A percentile compares a stretch with the other conserved stretches of the same genome.
phyloP scores from a whole-genome alignment of 2,113 vertebrate species.

The Paradoxurus hermaphroditus region DNA sequence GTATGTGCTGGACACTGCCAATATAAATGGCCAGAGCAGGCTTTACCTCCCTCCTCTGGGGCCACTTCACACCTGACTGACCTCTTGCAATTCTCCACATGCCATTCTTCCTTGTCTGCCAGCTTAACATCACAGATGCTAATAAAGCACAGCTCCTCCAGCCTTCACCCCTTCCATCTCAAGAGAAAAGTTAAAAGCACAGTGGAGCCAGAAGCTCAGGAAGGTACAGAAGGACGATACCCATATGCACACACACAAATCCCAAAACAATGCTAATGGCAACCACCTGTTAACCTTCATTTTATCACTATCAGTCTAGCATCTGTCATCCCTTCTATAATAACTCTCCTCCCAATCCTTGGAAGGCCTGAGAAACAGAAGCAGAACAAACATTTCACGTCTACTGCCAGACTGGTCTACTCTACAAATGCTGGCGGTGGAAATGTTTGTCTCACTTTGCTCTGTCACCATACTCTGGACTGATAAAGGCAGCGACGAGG shows the following conservation, averaged over 20 bases:
- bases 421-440: neutral
- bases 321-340: neutral
- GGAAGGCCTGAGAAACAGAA: neutral
- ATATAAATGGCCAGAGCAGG: neutral
- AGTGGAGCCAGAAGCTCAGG: neutral
- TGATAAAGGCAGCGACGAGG: neutral
- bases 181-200: conserved; percentile 8
- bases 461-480: neutral
- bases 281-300: neutral
- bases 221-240: neutral
- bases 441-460: neutral
- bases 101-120: conserved; percentile 35
- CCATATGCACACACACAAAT: neutral
- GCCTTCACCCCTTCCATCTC: neutral
- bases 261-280: neutral
- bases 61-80: conserved; percentile 60
- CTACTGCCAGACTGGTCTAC: neutral
- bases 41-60: neutral
- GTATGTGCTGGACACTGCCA: neutral
- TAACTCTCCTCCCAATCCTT: neutral
- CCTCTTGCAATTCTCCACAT: conserved; percentile 36
- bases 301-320: neutral
- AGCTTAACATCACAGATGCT: conserved; percentile 4
- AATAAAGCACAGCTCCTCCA: neutral
- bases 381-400: neutral